A percentile compares a stretch with the other conserved stretches of the same genome.
These are phyloP conservation scores for Marmota monax DNA, from an alignment of 2,113 vertebrate species.

Conservation along the genomic window DNA sequence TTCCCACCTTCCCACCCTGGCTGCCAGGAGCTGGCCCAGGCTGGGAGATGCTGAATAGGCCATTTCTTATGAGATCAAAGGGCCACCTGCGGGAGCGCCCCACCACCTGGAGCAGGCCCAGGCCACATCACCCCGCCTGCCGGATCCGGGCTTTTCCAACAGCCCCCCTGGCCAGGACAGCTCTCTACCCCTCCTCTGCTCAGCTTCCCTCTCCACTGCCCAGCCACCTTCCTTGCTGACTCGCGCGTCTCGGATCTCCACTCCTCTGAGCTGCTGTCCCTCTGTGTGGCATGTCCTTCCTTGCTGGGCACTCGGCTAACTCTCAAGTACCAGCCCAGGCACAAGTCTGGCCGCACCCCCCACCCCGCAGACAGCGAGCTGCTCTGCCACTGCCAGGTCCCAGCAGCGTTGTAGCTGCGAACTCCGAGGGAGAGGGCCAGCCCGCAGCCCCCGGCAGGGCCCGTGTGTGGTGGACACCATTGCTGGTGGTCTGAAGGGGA, in stretches of 20 bases:
- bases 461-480: rapidly evolving
- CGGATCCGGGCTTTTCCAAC: slow-evolving; percentile 38
- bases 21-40: slow-evolving; percentile 64
- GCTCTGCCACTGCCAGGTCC: rapidly evolving
- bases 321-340: background rate
- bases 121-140: slow-evolving; percentile 50
- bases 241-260: rapidly evolving
- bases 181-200: background rate
- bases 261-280: rapidly evolving
- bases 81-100: slow-evolving; percentile 76
- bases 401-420: background rate
- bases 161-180: slow-evolving; percentile 50
- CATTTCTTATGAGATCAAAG: slow-evolving; percentile 81
- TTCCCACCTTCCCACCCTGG: slow-evolving; percentile 65
- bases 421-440: rapidly evolving
- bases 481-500: rapidly evolving
- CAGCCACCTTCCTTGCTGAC: rapidly evolving
- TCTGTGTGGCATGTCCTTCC: rapidly evolving
- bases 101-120: slow-evolving; percentile 64
- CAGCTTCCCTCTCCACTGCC: background rate
- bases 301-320: background rate
- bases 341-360: background rate
- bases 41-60: slow-evolving; percentile 75
- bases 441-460: rapidly evolving
- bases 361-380: rapidly evolving